A percentile compares a stretch with the other conserved stretches of the same genome.
These are phyloP conservation scores for Cherax quadricarinatus DNA, from an alignment of 1,140 invertebrate species.

Conservation along the genomic window DNA sequence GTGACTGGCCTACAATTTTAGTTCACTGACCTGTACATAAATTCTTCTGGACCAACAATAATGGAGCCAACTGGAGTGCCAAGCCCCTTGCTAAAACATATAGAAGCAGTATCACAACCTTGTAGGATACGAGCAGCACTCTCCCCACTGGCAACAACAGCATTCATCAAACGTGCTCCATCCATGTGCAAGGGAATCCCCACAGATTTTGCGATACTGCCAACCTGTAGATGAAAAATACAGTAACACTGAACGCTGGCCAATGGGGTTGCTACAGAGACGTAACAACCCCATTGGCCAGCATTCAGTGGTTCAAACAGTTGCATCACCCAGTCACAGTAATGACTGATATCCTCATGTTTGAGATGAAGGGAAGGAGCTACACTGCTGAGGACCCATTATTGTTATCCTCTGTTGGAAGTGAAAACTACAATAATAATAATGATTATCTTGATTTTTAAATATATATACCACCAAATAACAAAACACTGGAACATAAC, in stretches of 20 bases:
- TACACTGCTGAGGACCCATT: neutral
- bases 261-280: neutral
- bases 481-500: neutral
- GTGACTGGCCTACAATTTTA: neutral
- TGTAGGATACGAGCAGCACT: slow-evolving; percentile 82
- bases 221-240: slow-evolving; percentile 77
- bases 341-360: neutral
- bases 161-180: slow-evolving; percentile 94
- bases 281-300: neutral
- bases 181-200: slow-evolving; percentile 91
- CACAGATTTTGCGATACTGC: slow-evolving; percentile 81
- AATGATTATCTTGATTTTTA: no score
- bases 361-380: no score
- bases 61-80: slow-evolving; percentile 93
- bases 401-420: neutral
- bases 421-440: no score
- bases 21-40: slow-evolving; percentile 84
- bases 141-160: slow-evolving; percentile 82
- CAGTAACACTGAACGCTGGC: neutral
- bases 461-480: neutral
- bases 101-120: slow-evolving; percentile 86
- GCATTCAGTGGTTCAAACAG: neutral
- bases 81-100: slow-evolving; percentile 92
- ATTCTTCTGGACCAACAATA: slow-evolving; percentile 86
- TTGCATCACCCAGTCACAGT: neutral